Percentiles rank a stretch among this genome's conserved stretches.
Evolutionary conservation across 2,113 vertebrate genomes (phyloP).

Genomic region (Phasianus colchicus): DNA sequence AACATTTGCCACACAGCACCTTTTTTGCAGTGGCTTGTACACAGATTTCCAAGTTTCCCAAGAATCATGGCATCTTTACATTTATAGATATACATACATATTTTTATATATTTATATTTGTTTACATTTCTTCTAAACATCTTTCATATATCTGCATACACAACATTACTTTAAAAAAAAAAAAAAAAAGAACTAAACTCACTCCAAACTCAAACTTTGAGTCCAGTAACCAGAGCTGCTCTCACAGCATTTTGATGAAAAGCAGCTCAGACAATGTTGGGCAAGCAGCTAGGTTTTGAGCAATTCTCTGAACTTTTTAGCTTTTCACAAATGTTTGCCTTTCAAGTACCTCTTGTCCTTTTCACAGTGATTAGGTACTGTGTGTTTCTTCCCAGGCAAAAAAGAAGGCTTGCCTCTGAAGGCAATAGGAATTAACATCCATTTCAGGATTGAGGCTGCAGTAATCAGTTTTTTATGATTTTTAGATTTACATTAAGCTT

Average conservation of each 20-base stretch:
- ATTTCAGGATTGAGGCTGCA: background rate
- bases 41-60: background rate
- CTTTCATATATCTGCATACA: background rate
- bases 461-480: background rate
- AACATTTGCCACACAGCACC: conserved; percentile 16
- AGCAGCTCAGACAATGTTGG: background rate
- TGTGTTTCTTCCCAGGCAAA: background rate
- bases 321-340: background rate
- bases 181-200: background rate
- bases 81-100: background rate
- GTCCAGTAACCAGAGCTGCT: background rate
- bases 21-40: background rate
- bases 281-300: background rate
- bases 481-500: background rate
- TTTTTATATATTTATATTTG: background rate
- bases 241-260: background rate
- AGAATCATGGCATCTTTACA: background rate
- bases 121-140: background rate
- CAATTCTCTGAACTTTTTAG: conserved; percentile 2
- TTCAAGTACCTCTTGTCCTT: background rate
- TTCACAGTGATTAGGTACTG: background rate
- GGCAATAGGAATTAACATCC: background rate
- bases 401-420: background rate
- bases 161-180: background rate
- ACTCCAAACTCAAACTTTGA: background rate